These are phyloP conservation scores for Sinohyriopsis cumingii DNA, from an alignment of 2,888 invertebrate genomes.

Conservation along the genomic window DNA sequence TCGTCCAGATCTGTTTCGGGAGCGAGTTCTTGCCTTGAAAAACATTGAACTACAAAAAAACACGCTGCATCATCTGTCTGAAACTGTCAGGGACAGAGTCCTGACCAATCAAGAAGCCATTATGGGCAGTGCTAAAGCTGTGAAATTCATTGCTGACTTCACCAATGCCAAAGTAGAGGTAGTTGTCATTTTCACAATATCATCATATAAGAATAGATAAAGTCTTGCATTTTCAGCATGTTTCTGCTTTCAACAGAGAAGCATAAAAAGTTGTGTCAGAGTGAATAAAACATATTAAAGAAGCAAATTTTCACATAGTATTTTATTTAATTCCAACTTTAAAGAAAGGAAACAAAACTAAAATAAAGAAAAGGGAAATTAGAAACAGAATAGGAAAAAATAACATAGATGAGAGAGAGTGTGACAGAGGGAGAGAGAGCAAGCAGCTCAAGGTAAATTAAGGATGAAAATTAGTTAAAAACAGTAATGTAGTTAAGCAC, in stretches of 20 bases:
- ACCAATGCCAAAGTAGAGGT: conserved; percentile 63
- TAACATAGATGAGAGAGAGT: too few relatives aligned
- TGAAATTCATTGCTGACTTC: conserved; percentile 61
- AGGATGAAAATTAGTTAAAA: too few relatives aligned
- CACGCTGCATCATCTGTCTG: conserved; percentile 51
- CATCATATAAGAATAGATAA: neutral
- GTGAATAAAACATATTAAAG: too few relatives aligned
- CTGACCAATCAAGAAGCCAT: conserved; percentile 56
- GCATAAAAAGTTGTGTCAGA: neutral
- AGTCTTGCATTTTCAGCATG: neutral
- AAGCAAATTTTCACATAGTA: too few relatives aligned
- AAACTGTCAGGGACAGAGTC: conserved; percentile 54
- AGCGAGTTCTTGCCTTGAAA: conserved; percentile 57
- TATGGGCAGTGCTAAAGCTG: conserved; percentile 56
- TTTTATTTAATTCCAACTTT: too few relatives aligned
- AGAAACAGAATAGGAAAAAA: too few relatives aligned
- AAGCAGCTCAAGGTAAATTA: too few relatives aligned
- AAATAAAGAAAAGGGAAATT: too few relatives aligned
- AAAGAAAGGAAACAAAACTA: too few relatives aligned
- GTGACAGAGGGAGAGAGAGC: too few relatives aligned
- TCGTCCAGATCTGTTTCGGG: conserved; percentile 64
- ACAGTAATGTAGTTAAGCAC: too few relatives aligned
- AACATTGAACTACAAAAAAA: conserved; percentile 58
- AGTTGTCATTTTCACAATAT: conserved; percentile 5
- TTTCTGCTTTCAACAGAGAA: neutral